Evolutionary conservation across 2,113 vertebrate species (phyloP), one percentile per base, ranked within the genome.

Genomic region (Cyphomyrus plagiostoma): DNA sequence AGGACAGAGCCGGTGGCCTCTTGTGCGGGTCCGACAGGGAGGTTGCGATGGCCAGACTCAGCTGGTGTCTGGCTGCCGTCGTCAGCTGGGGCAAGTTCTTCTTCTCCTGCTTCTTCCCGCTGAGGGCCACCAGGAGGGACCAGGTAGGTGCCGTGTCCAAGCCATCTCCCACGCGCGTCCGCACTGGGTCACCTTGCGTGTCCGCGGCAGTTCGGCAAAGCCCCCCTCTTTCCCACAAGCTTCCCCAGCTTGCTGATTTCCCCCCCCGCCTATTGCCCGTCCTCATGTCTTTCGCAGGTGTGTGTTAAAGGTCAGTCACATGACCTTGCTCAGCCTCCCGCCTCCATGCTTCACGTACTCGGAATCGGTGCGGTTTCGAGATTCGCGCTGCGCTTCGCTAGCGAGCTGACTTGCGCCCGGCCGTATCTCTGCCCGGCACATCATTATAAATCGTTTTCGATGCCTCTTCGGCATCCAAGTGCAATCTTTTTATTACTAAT

Each of bases 81-180:
- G 92, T 97, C 93, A 95, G 92, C 92, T 98, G 97, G 97, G 94
- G 95, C 21, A 97, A 96, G 93, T 96, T 95, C 88, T 87, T 98
- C 88, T 95, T 97, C 91, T 94, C 92, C 48, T 97, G 97, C 92
- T 90, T 98, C 91, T 94, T 97, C 89, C 97, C 97, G 0, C 95
- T 96, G 91, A 91, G 94, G 88, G 91, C 91, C 84, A 74, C 90
- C 39, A 91, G 92, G 91, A 93, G 90, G 85, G 90, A 89, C 17
- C 93, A 95, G 95, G 95, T 96, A 95, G 96, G 95, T 91, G 50
- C 90, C 26, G 17, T 2, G 89, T 56, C 66, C 49, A 42, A 9
- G 83, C 88, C 91, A 23, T 89, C 21, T 6, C 8, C 46, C n/a
- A 39, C 17, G 30, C 46, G 23, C 13, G 21, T 48, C 39, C 4